Percentiles rank a stretch among this genome's conserved stretches.
Conservation (phyloP, 2,797 vertebrate genomes). For the Trachops cirrhosus region DNA sequence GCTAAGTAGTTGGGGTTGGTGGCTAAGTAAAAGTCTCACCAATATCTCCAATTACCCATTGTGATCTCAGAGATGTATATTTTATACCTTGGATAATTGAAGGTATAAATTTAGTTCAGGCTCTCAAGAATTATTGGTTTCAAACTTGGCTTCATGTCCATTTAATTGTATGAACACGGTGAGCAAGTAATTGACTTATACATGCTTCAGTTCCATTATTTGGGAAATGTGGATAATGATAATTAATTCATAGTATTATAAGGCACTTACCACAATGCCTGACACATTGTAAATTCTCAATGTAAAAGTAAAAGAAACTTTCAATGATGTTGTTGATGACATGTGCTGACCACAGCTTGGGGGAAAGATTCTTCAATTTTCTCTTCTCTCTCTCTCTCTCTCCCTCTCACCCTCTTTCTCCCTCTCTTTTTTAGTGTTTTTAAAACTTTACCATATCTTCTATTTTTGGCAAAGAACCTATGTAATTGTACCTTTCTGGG, state of each 20-base stretch:
- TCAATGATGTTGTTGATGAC: background rate
- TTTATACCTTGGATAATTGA: background rate
- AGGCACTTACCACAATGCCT: background rate
- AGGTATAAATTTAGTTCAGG: background rate
- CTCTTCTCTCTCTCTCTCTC: background rate
- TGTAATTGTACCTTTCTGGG: constrained; percentile 58
- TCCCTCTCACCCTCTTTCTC: background rate
- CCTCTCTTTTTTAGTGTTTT: background rate
- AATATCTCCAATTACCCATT: background rate
- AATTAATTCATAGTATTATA: background rate
- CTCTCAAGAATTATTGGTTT: constrained; percentile 23
- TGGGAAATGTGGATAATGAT: background rate
- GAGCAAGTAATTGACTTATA: background rate
- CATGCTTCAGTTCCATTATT: background rate
- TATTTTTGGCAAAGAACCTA: constrained; percentile 33
- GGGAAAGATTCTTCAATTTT: background rate
- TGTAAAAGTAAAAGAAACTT: background rate
- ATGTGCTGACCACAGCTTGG: background rate
- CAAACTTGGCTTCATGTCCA: background rate
- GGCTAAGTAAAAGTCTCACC: background rate
- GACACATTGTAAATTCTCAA: background rate
- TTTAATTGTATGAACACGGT: background rate
- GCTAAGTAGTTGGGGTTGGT: background rate
- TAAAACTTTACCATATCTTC: constrained; percentile 22
- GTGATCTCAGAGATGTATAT: background rate